Conservation (phyloP, 2,797 vertebrate genomes). For the Melanogrammus aeglefinus region DNA sequence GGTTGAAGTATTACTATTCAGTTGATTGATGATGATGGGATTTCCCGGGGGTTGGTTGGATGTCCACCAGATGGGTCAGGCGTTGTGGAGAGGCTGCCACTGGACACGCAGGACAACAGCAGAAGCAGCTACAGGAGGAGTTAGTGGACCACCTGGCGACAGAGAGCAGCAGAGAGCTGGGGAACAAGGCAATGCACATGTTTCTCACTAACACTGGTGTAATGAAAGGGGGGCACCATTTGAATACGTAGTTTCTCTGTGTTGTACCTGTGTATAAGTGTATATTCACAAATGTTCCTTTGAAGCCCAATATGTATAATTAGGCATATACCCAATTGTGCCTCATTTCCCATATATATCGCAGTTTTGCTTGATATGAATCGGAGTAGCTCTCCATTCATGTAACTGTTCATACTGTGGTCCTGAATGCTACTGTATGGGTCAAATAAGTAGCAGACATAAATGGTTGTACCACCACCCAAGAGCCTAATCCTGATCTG, state of each 20-base stretch:
- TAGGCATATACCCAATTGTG: background rate
- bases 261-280: background rate
- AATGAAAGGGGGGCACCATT: background rate
- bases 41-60: conserved; percentile 6
- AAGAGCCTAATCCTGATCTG: too few relatives aligned
- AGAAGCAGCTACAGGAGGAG: conserved; percentile 91
- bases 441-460: background rate
- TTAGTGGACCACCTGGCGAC: conserved; percentile 78
- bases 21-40: background rate
- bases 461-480: too few relatives aligned
- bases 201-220: background rate
- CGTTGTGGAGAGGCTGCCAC: conserved; percentile 93
- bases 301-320: background rate
- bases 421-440: background rate
- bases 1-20: too few relatives aligned
- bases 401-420: background rate
- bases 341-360: background rate
- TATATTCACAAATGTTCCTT: background rate
- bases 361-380: background rate
- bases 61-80: conserved; percentile 94
- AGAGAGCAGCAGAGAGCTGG: conserved; percentile 25
- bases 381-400: background rate
- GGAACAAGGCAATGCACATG: conserved; percentile 44
- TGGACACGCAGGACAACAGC: conserved; percentile 79
- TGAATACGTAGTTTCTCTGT: background rate